Conservation (phyloP, 2,888 invertebrate genomes). For the Tholera decimalis region DNA sequence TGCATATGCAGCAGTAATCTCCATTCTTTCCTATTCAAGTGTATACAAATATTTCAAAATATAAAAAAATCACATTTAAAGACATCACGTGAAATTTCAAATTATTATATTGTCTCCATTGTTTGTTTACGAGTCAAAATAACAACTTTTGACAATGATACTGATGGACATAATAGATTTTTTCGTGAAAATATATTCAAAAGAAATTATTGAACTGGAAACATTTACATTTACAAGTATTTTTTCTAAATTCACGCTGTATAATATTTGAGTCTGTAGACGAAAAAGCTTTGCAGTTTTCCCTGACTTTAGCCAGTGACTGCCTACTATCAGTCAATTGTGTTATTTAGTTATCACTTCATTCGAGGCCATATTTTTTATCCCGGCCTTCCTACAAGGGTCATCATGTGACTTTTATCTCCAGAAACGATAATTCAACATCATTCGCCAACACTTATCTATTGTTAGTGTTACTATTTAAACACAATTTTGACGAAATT, state of each 20-base stretch:
- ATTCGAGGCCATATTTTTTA: conserved; percentile 35
- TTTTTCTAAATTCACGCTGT: no score
- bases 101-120: no score
- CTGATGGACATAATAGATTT: no score
- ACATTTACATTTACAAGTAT: no score
- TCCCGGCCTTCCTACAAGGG: conserved; percentile 15
- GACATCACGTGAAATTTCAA: no score
- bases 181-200: no score
- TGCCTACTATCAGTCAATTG: not conserved
- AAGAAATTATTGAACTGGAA: not conserved
- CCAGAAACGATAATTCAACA: conserved; percentile 20
- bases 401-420: conserved; percentile 47
- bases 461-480: conserved; percentile 21
- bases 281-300: not conserved
- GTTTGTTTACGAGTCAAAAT: no score
- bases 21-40: no score
- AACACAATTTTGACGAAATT: conserved; percentile 6
- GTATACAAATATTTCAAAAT: no score
- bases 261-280: not conserved
- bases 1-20: not conserved
- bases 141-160: no score
- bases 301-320: not conserved
- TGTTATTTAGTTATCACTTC: conserved; percentile 24
- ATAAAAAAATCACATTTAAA: no score
- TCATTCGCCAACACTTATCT: conserved; percentile 36